Evolutionary conservation across 1,140 invertebrate genomes (phyloP).

Genomic region (Brachionus plicatilis): DNA sequence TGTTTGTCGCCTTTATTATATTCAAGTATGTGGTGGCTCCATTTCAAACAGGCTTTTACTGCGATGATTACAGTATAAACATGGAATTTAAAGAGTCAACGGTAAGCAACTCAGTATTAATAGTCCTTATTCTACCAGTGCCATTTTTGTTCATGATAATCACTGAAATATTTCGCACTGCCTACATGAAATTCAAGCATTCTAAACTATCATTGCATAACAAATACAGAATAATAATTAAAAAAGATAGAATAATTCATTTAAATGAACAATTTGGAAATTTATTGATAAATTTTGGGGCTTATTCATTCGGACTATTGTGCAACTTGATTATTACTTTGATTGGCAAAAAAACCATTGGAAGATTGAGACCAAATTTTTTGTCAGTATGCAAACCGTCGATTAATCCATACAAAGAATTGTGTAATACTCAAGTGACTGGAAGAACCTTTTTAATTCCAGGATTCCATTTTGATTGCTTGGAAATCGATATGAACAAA

Average conservation of each 20-base stretch:
- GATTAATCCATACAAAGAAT: neutral
- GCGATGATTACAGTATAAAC: slow-evolving; percentile 19
- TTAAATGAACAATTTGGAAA: slow-evolving; percentile 32
- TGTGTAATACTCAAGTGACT: slow-evolving; percentile 36
- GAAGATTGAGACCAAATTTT: slow-evolving; percentile 84
- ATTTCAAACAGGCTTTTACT: slow-evolving; percentile 21
- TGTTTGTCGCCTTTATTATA: neutral
- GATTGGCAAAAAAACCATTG: slow-evolving; percentile 82
- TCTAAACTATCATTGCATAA: neutral
- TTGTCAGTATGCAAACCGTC: slow-evolving; percentile 62
- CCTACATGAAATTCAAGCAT: slow-evolving; percentile 30
- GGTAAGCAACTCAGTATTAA: neutral
- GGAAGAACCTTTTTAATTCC: slow-evolving; percentile 45
- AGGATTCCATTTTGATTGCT: slow-evolving; percentile 54
- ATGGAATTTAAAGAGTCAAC: slow-evolving; percentile 21
- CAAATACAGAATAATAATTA: slow-evolving; percentile 10
- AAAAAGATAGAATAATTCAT: neutral
- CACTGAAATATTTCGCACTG: slow-evolving; percentile 5
- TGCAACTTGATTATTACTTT: slow-evolving; percentile 63
- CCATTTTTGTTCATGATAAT: slow-evolving; percentile 4
- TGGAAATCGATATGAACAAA: slow-evolving; percentile 41
- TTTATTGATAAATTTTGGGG: neutral
- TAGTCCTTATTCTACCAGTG: neutral
- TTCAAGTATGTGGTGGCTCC: neutral
- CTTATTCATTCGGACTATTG: neutral